Evolutionary conservation across 2,888 invertebrate species (phyloP), one percentile per base, ranked within the genome.

Genomic region (Gastrophysa polygoni): DNA sequence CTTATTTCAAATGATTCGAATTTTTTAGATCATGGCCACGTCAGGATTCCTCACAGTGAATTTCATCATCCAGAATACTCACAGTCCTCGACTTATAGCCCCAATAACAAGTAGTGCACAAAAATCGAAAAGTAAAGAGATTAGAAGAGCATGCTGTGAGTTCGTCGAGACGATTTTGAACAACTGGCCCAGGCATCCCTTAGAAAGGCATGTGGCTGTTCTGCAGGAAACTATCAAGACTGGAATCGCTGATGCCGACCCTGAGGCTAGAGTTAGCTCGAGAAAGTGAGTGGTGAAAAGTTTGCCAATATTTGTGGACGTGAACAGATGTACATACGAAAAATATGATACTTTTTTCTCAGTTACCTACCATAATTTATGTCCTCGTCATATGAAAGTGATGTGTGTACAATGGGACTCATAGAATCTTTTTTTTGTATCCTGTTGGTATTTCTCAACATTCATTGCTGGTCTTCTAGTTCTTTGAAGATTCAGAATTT

Each of bases 201-300:
- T 98, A 58, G 97, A 97, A 79, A 90, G 89, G 75, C 93, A 96
- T 78, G 87, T 92, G 47, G 82, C 85, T 0, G 82, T 87, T 1
- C 81, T 99, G 2, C 88, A 92, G 67, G 97, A 97, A 69, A 90
- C 93, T 0, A 88, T 98, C 17, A 87, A 90, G 64, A 89, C 89
- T 68, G 96, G 96, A 0, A 91, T 98, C 65, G 88, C 90, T 1
- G 98, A 99, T 85, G 97, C 98, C 0, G 98, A 99, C 82, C 88
- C 91, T 24, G 92, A 92, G 55, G 96, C 97, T 0, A 83, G 98
- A 70, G 89, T 89, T 8, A 87, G 87, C 73, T 91, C 93, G 0
- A 86, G 96, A 76, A 91, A 89, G 94, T 95, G 80, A 81, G 84
- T 61, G 47, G 14, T 18, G 24, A 44, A 14, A 1, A 43, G 4